These are phyloP conservation scores for Drosophila imparisetae DNA, from an alignment of 2,888 invertebrate genomes.

Conservation along the genomic window DNA sequence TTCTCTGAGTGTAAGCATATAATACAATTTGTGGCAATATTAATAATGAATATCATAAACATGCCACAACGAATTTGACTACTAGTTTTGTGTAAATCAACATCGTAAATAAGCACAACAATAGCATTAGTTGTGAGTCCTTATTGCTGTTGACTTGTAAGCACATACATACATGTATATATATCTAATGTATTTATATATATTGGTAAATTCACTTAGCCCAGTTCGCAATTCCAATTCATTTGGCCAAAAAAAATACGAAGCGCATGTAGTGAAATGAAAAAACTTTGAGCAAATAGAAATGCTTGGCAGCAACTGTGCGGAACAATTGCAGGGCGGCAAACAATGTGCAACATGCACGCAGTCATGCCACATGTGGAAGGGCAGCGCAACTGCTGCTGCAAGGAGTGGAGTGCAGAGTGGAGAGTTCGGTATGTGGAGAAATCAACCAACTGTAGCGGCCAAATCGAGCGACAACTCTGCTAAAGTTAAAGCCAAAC, in stretches of 20 bases:
- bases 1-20: not conserved
- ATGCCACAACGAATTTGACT: constrained; percentile 41
- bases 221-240: constrained; percentile 59
- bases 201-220: constrained; percentile 57
- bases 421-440: not conserved
- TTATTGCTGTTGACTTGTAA: not conserved
- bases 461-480: constrained; percentile 71
- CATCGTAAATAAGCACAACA: constrained; percentile 45
- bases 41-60: constrained; percentile 45
- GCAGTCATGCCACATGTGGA: constrained; percentile 17
- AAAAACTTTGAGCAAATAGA: constrained; percentile 55
- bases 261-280: constrained; percentile 44
- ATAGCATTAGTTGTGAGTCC: constrained; percentile 10
- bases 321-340: constrained; percentile 75
- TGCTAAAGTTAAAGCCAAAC: constrained; percentile 42
- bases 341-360: constrained; percentile 70
- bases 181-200: not conserved
- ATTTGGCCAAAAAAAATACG: constrained; percentile 50
- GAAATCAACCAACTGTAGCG: constrained; percentile 50
- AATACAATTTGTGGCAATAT: constrained; percentile 11
- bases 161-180: not conserved
- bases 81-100: constrained; percentile 53
- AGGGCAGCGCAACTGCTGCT: constrained; percentile 16
- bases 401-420: not conserved
- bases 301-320: constrained; percentile 61